These are phyloP conservation scores for Alcedo quadribrachys DNA, from an alignment of 2,797 vertebrate genomes.

Conservation along the genomic window DNA sequence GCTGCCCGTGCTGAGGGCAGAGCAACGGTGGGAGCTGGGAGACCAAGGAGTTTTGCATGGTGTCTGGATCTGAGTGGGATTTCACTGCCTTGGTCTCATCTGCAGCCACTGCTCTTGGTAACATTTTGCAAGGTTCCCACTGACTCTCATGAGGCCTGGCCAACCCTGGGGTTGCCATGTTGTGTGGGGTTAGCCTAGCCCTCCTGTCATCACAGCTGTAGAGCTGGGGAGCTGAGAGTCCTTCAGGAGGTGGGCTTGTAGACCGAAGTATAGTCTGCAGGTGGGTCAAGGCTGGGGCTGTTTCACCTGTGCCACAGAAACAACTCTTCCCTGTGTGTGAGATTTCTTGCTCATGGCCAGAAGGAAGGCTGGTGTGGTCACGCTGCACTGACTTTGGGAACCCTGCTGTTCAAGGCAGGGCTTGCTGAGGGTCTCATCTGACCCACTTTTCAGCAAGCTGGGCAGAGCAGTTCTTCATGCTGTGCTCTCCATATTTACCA, in stretches of 20 bases:
- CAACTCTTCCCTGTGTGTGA: not conserved
- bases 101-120: not conserved
- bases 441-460: not conserved
- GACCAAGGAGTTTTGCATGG: fast-evolving
- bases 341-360: not conserved
- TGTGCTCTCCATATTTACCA: not conserved
- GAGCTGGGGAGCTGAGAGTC: not conserved
- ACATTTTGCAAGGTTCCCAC: fast-evolving
- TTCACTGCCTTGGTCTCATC: fast-evolving
- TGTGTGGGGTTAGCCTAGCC: not conserved
- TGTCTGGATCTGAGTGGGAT: not conserved
- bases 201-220: not conserved
- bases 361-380: not conserved
- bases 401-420: fast-evolving
- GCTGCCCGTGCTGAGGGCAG: not conserved
- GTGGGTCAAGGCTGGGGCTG: not conserved
- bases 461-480: not conserved
- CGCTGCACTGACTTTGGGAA: not conserved
- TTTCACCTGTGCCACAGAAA: not conserved
- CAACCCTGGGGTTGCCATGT: not conserved
- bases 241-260: not conserved
- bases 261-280: not conserved
- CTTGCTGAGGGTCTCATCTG: not conserved
- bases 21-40: not conserved
- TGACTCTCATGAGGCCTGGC: fast-evolving